phyloP scores from a whole-genome alignment of 2,797 vertebrate species.

The Sebastes minor region DNA sequence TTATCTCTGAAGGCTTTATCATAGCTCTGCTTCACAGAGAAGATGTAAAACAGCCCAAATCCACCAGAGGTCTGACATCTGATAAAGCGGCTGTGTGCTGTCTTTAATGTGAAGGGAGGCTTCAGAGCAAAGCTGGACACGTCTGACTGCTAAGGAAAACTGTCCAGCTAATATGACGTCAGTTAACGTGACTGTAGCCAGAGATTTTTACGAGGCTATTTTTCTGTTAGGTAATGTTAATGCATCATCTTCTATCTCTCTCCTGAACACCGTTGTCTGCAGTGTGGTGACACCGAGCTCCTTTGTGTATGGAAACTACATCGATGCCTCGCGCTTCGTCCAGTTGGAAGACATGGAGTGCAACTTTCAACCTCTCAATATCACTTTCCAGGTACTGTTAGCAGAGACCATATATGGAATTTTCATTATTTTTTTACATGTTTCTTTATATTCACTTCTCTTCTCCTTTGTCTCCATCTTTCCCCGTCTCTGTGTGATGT shows the following conservation, averaged over 20 bases:
- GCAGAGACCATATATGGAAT: not conserved
- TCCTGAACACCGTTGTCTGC: conserved; percentile 23
- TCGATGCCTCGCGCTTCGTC: conserved; percentile 88
- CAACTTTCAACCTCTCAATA: conserved; percentile 93
- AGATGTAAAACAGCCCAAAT: conserved; percentile 69
- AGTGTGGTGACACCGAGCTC: conserved; percentile 92
- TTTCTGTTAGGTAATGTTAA: not conserved
- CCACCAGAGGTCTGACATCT: conserved; percentile 58
- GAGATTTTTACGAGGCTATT: not conserved
- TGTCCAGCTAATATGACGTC: not conserved
- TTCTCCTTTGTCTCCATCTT: conserved; percentile 12
- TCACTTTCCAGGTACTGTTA: conserved; percentile 92
- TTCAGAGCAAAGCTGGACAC: conserved; percentile 42
- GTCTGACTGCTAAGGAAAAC: conserved; percentile 38
- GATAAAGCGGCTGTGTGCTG: conserved; percentile 66
- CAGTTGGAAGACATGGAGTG: conserved; percentile 91
- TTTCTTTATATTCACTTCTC: conserved; percentile 9
- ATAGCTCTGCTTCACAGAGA: conserved; percentile 59
- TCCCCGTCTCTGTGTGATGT: conserved; percentile 37
- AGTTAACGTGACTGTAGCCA: conserved; percentile 9
- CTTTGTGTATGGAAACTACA: conserved; percentile 94
- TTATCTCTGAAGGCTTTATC: conserved; percentile 74
- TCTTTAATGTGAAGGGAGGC: conserved; percentile 55
- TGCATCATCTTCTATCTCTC: not conserved
- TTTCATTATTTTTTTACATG: not conserved